phyloP scores from a whole-genome alignment of 2,888 invertebrate species.

The Azorinus chamasolen region DNA sequence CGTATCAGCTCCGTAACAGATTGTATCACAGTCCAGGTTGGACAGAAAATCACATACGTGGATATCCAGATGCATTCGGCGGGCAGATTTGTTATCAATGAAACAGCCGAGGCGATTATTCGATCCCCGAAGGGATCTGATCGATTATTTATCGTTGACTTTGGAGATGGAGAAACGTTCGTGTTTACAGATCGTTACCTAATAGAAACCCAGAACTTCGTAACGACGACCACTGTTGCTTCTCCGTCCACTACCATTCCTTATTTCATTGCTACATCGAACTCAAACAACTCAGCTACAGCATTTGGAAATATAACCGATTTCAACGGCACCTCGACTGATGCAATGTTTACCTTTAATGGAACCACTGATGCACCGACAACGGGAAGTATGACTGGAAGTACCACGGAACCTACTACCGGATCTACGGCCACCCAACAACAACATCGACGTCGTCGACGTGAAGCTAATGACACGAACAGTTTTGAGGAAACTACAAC shows the following conservation, averaged over 20 bases:
- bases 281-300: background rate
- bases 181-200: slow-evolving; percentile 67
- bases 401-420: too few relatives aligned
- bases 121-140: slow-evolving; percentile 80
- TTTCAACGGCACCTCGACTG: background rate
- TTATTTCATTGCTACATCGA: background rate
- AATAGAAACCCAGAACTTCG: slow-evolving; percentile 42
- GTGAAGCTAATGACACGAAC: too few relatives aligned
- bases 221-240: slow-evolving; percentile 19
- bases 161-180: slow-evolving; percentile 76
- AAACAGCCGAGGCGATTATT: slow-evolving; percentile 71
- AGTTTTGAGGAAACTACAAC: too few relatives aligned
- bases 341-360: background rate
- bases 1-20: slow-evolving; percentile 73
- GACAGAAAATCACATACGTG: slow-evolving; percentile 79
- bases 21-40: slow-evolving; percentile 77
- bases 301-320: too few relatives aligned
- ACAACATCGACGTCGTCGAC: too few relatives aligned
- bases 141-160: slow-evolving; percentile 73
- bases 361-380: too few relatives aligned
- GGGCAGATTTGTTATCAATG: slow-evolving; percentile 65
- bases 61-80: slow-evolving; percentile 75
- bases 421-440: too few relatives aligned
- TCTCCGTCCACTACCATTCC: background rate
- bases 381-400: too few relatives aligned